Base-by-base conservation (phyloP, 1,140 invertebrate species). In the Aphelinus atriplicis region DNA sequence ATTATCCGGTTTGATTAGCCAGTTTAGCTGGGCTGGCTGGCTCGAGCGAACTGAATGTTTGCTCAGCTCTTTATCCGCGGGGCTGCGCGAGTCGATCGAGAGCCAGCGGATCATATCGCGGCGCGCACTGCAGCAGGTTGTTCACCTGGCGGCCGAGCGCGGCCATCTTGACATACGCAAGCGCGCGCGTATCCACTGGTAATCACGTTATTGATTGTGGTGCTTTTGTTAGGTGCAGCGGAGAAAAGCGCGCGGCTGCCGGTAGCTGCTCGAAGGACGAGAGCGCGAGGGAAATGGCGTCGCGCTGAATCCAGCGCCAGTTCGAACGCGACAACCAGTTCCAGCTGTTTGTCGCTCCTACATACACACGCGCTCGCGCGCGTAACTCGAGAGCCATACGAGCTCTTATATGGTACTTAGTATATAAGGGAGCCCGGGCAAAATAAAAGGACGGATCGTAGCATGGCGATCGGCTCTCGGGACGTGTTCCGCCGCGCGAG, bases 321-420 rank as follows among this genome's bases (percentile, higher is more conserved):
- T 60, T 43, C 55, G 66, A 2, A 2, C 51, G 26, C 43, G n/a
- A 65, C 48, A 66, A 73, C 65, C 71, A 70, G 71, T 72, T 73
- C 60, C 50, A 46, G 79, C 80, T 77, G 26, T 26, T 26, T 26
- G 26, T 26, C 26, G 26, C 26, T 26, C 26, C 26, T 26, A 26
- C 26, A 26, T 26, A 26, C 26, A 75, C 51, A 76, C 61, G 79
- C 77, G 76, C 79, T 83, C 83, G 81, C 80, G 82, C 81, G 79
- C 81, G 75, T 83, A 84, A 84, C 81, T 26, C 26, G 26, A 26
- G 80, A 83, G 79, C 79, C 73, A 57, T 65, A 66, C 68, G 55
- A 75, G 50, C 1, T 51, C 67, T 60, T 26, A 7, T 61, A 1
- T 48, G 45, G 66, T 26, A 48, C 55, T 51, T 4, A 63, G 62